Base-by-base conservation (phyloP, 2,797 vertebrate species). In the Gorsachius magnificus region DNA sequence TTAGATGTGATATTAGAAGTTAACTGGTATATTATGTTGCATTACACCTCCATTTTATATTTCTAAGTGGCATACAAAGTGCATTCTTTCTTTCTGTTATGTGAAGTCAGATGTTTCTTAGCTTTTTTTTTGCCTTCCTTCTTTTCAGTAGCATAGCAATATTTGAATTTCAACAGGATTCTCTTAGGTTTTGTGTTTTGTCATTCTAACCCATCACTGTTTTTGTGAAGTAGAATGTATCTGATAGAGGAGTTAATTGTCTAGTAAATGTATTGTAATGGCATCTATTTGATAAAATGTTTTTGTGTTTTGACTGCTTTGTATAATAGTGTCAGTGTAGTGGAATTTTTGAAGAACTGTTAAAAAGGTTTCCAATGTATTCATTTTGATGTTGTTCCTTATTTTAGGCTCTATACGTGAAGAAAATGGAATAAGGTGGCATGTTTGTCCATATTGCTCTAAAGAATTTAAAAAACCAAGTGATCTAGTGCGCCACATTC, bases 381-480 rank as follows among this genome's bases (percentile, higher is more conserved):
- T 91, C 3, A 53, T 81, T 78, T 78, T 74, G 11, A 9, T 87
- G 65, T 89, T 87, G 63, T 90, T 87, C 46, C 89, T 87, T 95
- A 28, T 95, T 88, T 69, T 94, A 99, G 99, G 99, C 89, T 99
- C 99, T 28, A 98, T 99, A 97, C 98, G 99, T 35, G 99, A 99
- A 96, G 99, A 99, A 97, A 99, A 99, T 16, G 99, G 99, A 4
- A 98, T 99, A 28, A 98, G 99, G 50, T 99, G 99, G 99, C 99
- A 99, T 2, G 99, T 99, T 97, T 99, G 99, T 93, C 99, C 99
- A 0, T 99, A 99, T 88, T 99, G 99, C 97, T 97, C 98, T 88
- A 99, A 99, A 97, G 99, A 99, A 98, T 99, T 99, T 97, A 99
- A 99, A 96, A 99, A 99, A 91, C 99, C 99, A 45, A 99, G 99